A percentile compares a stretch with the other conserved stretches of the same genome.
Evolutionary conservation across 2,113 vertebrate species (phyloP).

Genomic region (Talpa occidentalis): DNA sequence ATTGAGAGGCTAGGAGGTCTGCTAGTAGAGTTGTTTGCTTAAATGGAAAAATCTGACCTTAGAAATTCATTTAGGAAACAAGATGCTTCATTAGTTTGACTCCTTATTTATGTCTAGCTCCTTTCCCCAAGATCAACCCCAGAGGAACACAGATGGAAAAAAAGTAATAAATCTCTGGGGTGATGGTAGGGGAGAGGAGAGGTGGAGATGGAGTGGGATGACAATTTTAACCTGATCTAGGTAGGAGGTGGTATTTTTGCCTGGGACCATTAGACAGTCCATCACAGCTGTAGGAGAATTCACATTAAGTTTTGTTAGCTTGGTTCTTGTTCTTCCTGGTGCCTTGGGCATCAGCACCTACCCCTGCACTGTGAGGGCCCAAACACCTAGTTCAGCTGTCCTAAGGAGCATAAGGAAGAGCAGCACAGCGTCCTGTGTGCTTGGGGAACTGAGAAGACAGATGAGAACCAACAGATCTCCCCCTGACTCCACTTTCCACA

Average conservation of each 20-base stretch:
- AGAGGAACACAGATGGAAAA: conserved; percentile 13
- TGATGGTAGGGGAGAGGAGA: neutral
- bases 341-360: neutral
- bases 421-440: neutral
- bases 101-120: neutral
- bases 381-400: neutral
- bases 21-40: conserved; percentile 12
- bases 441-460: neutral
- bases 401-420: neutral
- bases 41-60: conserved; percentile 30
- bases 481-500: neutral
- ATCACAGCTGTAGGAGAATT: neutral
- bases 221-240: neutral
- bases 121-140: neutral
- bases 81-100: neutral
- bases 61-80: conserved; percentile 21
- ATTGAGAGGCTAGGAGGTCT: neutral
- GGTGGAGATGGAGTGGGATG: too few relatives aligned
- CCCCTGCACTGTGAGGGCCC: too few relatives aligned
- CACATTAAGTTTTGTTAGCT: neutral
- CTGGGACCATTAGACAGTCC: neutral
- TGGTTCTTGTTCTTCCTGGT: neutral
- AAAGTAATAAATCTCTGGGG: neutral
- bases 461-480: neutral
- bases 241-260: neutral